A percentile compares a stretch with the other conserved stretches of the same genome.
phyloP scores from a whole-genome alignment of 2,797 vertebrate species.

The Amazona finschi region DNA sequence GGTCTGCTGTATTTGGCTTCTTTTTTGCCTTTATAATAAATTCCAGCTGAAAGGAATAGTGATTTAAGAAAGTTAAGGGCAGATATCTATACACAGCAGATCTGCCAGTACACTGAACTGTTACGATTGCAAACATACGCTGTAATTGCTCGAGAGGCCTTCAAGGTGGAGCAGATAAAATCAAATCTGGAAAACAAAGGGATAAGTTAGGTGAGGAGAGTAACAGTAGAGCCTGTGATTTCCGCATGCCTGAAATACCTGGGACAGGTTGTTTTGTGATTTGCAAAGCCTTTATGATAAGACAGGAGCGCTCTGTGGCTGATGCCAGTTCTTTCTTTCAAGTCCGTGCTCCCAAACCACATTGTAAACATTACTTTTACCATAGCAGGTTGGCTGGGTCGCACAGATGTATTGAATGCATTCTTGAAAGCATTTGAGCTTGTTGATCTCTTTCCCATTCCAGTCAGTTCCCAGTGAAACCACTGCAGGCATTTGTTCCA shows the following conservation, averaged over 20 bases:
- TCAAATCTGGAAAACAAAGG: background rate
- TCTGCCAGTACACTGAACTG: background rate
- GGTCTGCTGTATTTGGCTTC: background rate
- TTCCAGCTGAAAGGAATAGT: background rate
- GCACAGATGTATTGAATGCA: background rate
- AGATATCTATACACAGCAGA: background rate
- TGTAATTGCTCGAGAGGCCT: background rate
- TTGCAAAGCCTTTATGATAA: background rate
- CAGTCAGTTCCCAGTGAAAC: background rate
- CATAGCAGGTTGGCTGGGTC: conserved; percentile 32
- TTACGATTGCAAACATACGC: background rate
- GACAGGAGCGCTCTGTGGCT: background rate
- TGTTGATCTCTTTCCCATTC: background rate
- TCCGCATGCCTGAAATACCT: background rate
- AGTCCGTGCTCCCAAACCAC: background rate
- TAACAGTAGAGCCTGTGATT: background rate
- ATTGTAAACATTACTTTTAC: background rate
- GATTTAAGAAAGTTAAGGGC: background rate
- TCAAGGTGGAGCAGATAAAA: background rate
- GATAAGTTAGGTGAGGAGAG: background rate
- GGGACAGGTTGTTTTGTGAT: background rate
- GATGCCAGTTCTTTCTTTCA: conserved; percentile 1
- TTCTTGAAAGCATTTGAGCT: conserved; percentile 44
- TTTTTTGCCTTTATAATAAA: conserved; percentile 14
- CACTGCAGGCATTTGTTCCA: conserved; percentile 16